These are phyloP conservation scores for Megastigmus dorsalis DNA, from an alignment of 2,888 invertebrate species.

Conservation along the genomic window DNA sequence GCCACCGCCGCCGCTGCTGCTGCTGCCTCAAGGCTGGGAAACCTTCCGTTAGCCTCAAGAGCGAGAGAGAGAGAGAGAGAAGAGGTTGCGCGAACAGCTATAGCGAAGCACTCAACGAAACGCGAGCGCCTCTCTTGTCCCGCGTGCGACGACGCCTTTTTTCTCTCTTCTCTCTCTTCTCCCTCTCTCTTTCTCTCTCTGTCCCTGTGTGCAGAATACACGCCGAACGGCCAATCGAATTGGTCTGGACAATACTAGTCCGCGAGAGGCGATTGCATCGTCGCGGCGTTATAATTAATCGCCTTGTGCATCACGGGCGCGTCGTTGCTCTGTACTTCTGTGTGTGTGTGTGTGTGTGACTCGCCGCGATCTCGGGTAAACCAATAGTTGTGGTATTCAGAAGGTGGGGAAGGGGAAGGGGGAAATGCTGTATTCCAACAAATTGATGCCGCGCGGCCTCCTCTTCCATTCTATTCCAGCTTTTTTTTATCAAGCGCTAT, in stretches of 20 bases:
- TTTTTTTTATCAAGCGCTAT: not conserved
- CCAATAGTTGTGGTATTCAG: not conserved
- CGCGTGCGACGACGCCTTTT: no score
- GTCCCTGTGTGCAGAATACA: not conserved
- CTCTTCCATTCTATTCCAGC: not conserved
- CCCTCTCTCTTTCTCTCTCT: not conserved
- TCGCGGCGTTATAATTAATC: slow-evolving; percentile 49
- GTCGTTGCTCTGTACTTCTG: slow-evolving; percentile 18
- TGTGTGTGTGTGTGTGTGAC: no score
- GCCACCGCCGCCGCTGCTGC: not conserved
- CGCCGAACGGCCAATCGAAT: slow-evolving; percentile 17
- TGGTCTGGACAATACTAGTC: slow-evolving; percentile 46
- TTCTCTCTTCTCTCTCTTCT: no score
- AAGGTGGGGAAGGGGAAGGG: slow-evolving; percentile 19
- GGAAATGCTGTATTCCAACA: slow-evolving; percentile 53
- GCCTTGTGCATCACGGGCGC: not conserved
- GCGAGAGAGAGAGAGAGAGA: not conserved
- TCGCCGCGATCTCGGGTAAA: slow-evolving; percentile 49
- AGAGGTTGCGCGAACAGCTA: not conserved
- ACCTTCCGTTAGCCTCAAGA: slow-evolving; percentile 42
- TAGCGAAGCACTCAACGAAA: no score
- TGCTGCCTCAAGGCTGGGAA: slow-evolving; percentile 37
- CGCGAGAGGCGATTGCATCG: slow-evolving; percentile 38
- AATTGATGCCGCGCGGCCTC: slow-evolving; percentile 51
- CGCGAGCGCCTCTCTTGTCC: no score